Base-by-base conservation (phyloP, 2,797 vertebrate species). In the Siniperca undulata region DNA sequence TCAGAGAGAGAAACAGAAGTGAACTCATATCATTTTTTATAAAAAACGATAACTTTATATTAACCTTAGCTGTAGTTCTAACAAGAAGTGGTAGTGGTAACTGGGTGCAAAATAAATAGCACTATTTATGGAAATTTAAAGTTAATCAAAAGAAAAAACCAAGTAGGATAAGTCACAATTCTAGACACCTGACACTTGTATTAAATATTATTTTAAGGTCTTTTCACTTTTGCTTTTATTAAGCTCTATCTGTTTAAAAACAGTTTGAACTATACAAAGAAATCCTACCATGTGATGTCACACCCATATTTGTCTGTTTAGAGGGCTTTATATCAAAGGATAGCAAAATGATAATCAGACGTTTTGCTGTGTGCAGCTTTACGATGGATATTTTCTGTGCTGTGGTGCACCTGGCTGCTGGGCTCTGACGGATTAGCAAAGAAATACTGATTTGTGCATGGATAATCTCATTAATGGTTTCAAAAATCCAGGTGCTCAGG, bases 401-500 rank as follows among this genome's bases (percentile, higher is more conserved):
- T 30, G 58, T 48, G 62, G 50, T 66, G 64, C 72, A 76, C 70
- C 77, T 82, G 56, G 44, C 64, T 80, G 52, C 66, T 79, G 58
- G 20, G 70, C 74, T 81, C 24, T 61, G 46, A 74, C 1, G 44
- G 77, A 86, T 90, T 89, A 87, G 81, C 65, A 69, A 50, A 24
- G 71, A 80, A 85, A 82, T 74, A 80, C 80, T 72, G 80, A 90
- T 70, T 85, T 85, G 44, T 77, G 87, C 55, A 76, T 8, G 70
- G 66, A 90, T 93, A 88, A 88, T 90, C 84, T 85, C 68, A 92
- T 90, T 89, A 91, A 86, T 80, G 80, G 88, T 74, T 89, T 83
- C 5, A 78, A 77, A 70, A 88, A 89, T 83, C 70, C 70, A 84
- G 85, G 78, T 87, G 75, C 75, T 81, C 61, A 56, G 72, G 52